Evolutionary conservation across 2,797 vertebrate species (phyloP), one percentile per base, ranked within the genome.

Genomic region (Sandelia bainsii): DNA sequence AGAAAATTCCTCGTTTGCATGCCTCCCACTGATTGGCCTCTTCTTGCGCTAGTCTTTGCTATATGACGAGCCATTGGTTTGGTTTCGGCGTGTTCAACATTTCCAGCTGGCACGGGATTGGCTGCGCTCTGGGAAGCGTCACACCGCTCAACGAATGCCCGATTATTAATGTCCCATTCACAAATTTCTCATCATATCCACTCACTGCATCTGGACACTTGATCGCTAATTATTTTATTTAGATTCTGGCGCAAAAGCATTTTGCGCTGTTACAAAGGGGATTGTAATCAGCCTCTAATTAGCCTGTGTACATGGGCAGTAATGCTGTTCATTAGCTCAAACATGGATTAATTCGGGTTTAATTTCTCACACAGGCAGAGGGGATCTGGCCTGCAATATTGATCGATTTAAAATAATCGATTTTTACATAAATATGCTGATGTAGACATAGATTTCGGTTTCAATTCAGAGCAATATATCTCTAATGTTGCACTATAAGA

Each of bases 141-240:
- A 94, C 81, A 61, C 49, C 87, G 88, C 69, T 86, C 96, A 95
- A 95, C 96, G 94, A 97, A 96, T 93, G 92, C 93, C 93, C 94
- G 91, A 93, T 94, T 69, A 92, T 90, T 91, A 89, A 90, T 90
- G 89, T 94, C 91, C 95, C 97, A 98, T 98, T 98, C 97, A 98
- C 96, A 97, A 98, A 95, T 93, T 93, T 90, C 89, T 85, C 87
- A 92, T 94, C 93, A 82, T 91, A 54, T 40, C 71, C 44, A 59
- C 52, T 40, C 75, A 17, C 62, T 65, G 73, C 79, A 75, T 72
- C 63, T 57, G 67, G 77, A 79, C 68, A 73, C 79, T 74, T 73
- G 51, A 74, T 79, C 82, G 69, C 77, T 77, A 79, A 84, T 84
- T 76, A 85, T 79, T 75, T 67, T 49, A 70, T 81, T 78, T 82